A percentile compares a stretch with the other conserved stretches of the same genome.
Evolutionary conservation across 2,888 invertebrate genomes (phyloP).

Genomic region (Tromatobia lineatoria): DNA sequence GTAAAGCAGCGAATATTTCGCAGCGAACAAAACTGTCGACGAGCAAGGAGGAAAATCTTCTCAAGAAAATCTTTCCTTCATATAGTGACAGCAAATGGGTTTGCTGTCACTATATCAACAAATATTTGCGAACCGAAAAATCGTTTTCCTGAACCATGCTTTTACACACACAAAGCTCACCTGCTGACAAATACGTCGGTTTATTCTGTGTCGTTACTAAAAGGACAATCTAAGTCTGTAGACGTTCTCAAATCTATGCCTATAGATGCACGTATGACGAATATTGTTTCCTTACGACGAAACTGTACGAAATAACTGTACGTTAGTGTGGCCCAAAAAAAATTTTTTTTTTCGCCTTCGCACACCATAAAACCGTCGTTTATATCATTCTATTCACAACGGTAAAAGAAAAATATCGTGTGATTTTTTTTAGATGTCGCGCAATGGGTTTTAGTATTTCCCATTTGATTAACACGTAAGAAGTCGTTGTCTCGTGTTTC

Average conservation of each 20-base stretch:
- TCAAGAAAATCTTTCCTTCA: not conserved
- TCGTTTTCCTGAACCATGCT: not conserved
- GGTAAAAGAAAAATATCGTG: too few relatives aligned
- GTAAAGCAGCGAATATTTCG: not conserved
- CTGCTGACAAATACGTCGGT: not conserved
- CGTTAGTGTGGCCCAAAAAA: too few relatives aligned
- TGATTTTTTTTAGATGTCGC: too few relatives aligned
- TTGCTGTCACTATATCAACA: not conserved
- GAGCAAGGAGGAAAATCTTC: not conserved
- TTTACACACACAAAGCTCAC: not conserved
- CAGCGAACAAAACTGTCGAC: not conserved
- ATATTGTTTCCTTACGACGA: too few relatives aligned
- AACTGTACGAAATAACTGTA: too few relatives aligned
- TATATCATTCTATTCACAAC: too few relatives aligned
- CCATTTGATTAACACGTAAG: too few relatives aligned
- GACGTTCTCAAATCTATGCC: not conserved
- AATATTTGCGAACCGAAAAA: not conserved
- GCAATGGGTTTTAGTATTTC: too few relatives aligned
- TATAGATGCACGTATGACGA: too few relatives aligned
- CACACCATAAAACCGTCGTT: too few relatives aligned
- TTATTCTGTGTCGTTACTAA: not conserved
- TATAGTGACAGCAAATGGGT: not conserved
- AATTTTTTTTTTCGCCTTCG: too few relatives aligned
- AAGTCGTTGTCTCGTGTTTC: too few relatives aligned
- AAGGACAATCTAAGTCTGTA: not conserved